phyloP scores from a whole-genome alignment of 1,140 invertebrate species.

The Lucilia cuprina region DNA sequence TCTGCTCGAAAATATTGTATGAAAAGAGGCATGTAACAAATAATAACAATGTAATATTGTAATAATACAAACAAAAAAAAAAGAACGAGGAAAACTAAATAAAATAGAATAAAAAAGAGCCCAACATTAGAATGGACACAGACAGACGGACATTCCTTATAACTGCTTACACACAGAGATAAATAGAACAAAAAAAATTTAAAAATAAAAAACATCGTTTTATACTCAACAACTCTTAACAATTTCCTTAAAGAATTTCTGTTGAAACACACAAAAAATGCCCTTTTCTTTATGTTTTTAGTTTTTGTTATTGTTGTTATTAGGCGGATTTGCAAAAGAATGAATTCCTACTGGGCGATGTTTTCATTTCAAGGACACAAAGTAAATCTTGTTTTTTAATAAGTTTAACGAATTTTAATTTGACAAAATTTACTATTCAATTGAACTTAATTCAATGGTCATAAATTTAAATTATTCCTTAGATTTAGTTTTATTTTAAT shows the following conservation, averaged over 20 bases:
- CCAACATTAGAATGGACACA: slow-evolving; percentile 1
- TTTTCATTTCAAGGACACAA: too few species aligned
- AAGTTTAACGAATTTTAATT: neutral
- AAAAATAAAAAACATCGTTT: neutral
- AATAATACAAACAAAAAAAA: neutral
- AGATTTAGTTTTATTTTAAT: neutral
- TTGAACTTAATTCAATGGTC: too few species aligned
- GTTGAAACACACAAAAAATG: neutral
- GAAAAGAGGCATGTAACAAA: neutral
- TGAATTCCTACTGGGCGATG: neutral
- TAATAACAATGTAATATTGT: neutral
- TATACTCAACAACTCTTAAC: neutral
- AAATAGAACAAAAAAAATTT: neutral
- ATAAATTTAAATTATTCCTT: neutral
- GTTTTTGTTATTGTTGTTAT: neutral
- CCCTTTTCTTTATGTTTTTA: neutral
- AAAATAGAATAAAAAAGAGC: neutral
- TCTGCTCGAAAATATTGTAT: neutral
- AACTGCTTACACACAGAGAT: neutral
- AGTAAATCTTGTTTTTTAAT: neutral
- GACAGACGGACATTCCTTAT: neutral
- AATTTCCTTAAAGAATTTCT: neutral
- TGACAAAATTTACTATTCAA: neutral
- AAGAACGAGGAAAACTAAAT: neutral
- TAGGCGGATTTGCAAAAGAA: neutral